Evolutionary conservation across 2,888 invertebrate species (phyloP), one percentile per base, ranked within the genome.

Genomic region (Eucriotettix oculatus): DNA sequence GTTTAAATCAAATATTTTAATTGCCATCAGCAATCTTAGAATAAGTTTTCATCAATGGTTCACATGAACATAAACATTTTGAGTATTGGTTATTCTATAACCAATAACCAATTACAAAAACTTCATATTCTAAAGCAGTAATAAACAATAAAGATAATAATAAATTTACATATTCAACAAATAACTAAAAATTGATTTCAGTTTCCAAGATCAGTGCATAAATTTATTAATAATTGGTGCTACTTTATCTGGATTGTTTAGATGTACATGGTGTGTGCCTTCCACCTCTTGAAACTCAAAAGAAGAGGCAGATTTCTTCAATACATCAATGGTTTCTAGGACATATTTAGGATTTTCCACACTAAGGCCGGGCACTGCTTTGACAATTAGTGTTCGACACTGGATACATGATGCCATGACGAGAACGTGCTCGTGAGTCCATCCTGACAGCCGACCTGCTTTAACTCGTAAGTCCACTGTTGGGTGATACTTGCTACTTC

Each of bases 381-480:
- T 66, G 9, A 72, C 66, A 14, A 70, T 62, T 12, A 70, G 65
- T 14, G 69, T 62, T 16, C 69, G 67, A 61, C 71, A 70, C 52
- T 64, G 63, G 5, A 72, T 58, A 16, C 62, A 62, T 3, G 58
- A 54, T 16, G 68, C 68, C 48, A 68, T 63, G 54, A 62, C 56
- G 60, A 65, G 65, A 16, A 64, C 59, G 53, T 62, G 62, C 16
- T 65, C 57, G 52, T 64, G 63, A 16, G 68, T 65, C 60, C 62
- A 65, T 10, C 64, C 64, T 44, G 64, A 60, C 52, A 63, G 60
- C 17, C 64, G 59, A 41, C 64, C n/a, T 14, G 73, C 75, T 74
- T 90, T 90, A 17, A 91, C 74, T 63, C 87, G 77, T 1, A 86
- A 78, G 71, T 92, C 91, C 54, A 91, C 77, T 9, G 83, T 80